A percentile compares a stretch with the other conserved stretches of the same genome.
These are phyloP conservation scores for Hybognathus amarus DNA, from an alignment of 2,797 vertebrate genomes.

Conservation along the genomic window DNA sequence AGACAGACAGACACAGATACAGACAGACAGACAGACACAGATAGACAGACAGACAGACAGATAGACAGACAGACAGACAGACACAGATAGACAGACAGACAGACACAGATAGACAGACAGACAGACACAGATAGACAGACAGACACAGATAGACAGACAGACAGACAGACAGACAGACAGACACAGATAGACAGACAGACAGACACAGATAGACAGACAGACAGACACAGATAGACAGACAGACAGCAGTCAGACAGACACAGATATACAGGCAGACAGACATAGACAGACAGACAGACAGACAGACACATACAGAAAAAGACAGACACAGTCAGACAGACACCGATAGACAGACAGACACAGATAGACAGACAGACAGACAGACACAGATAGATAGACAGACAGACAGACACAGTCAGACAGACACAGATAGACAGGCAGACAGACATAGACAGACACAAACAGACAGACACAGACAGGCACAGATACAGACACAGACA, in stretches of 20 bases:
- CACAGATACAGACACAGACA: not conserved
- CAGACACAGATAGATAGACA: not conserved
- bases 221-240: not conserved
- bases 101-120: not conserved
- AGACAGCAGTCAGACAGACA: too few relatives aligned
- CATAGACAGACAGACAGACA: not conserved
- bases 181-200: not conserved
- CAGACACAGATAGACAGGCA: too few relatives aligned
- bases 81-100: not conserved
- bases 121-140: not conserved
- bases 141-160: not conserved
- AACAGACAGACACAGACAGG: too few relatives aligned
- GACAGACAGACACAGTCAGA: not conserved
- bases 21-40: not conserved
- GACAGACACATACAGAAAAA: not conserved
- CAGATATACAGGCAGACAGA: too few relatives aligned
- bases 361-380: not conserved
- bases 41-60: too few relatives aligned
- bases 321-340: too few relatives aligned
- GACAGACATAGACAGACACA: too few relatives aligned
- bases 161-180: not conserved
- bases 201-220: not conserved
- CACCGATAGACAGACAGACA: too few relatives aligned
- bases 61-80: not conserved
- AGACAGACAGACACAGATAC: not conserved